Percentiles rank a stretch among this genome's conserved stretches.
Conservation (phyloP, 1,140 invertebrate species). For the Ctenoplectra terminalis region DNA sequence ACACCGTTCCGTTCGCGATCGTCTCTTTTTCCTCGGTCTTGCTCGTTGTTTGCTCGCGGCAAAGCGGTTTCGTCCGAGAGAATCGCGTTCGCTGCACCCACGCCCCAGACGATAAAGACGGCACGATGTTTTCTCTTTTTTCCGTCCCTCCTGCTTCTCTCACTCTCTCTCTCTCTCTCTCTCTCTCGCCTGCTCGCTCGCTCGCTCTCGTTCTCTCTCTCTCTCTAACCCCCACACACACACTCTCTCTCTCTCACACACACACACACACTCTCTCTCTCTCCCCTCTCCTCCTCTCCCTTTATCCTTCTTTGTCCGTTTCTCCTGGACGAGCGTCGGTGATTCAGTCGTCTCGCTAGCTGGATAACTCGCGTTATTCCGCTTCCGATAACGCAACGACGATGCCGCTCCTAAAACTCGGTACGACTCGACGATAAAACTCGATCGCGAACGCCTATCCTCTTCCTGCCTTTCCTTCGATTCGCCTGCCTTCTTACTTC, state of each 20-base stretch:
- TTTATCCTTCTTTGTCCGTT: conserved; percentile 36
- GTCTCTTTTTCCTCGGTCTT: conserved; percentile 21
- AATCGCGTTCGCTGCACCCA: conserved; percentile 50
- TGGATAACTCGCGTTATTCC: conserved; percentile 15
- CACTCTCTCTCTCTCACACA: not conserved
- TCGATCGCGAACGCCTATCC: conserved; percentile 32
- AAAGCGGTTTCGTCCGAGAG: not conserved
- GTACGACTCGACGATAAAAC: conserved; percentile 9
- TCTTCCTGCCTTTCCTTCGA: not conserved
- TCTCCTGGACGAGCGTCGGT: conserved; percentile 25
- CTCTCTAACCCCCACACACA: not conserved
- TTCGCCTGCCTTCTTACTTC: not conserved
- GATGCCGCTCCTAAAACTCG: conserved; percentile 42
- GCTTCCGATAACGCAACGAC: conserved; percentile 41
- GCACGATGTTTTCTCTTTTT: conserved; percentile 48
- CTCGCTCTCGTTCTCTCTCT: no score
- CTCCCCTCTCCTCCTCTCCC: not conserved
- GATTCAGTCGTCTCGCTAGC: not conserved
- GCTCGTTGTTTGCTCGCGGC: not conserved
- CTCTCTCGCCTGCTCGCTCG: no score
- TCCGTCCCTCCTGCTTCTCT: conserved; percentile 35
- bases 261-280: not conserved
- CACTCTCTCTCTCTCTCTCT: not conserved
- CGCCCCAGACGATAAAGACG: conserved; percentile 57
- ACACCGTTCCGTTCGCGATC: not conserved